Base-by-base conservation (phyloP, 2,888 invertebrate genomes). In the Diabrotica balteata region DNA sequence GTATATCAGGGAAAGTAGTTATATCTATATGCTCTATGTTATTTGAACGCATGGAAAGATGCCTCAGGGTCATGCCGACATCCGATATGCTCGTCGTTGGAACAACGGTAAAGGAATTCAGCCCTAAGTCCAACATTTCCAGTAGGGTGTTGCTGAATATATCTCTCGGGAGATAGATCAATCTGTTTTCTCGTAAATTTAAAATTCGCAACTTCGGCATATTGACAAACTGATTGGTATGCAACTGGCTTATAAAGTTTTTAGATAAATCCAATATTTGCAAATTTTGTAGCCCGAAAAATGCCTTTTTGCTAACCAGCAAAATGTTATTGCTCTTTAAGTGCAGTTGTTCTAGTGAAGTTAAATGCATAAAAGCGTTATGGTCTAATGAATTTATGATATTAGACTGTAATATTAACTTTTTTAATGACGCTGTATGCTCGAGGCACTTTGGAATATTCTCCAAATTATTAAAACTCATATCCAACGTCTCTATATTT, bases 1-100 rank as follows among this genome's bases (percentile, higher is more conserved):
- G 92, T 45, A 92, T 93, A 77, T 92, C 91, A 52, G 93, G 90
- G 80, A 95, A 95, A 85, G 94, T 93, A 70, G 93, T 94, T 75
- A 93, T 92, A 82, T 96, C 95, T 74, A 96, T 86, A 81, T 94
- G 94, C 81, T 95, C 95, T 72, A 96, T 87, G 72, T 88, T 90
- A 82, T 96, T 96, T 73, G 89, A 87, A 0, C 92, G 90, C 80
- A 96, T 86, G 79, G 94, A 92, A 67, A 96, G 87, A 80, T 90
- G 90, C 60, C 94, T 86, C 68, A 95, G 83, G 0, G 94, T 93
- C 77, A 91, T 90, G 6, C 93, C 93, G 32, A 94, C 89, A 81
- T 93, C 93, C 0, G 91, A 88, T 69, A 95, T 87, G 22, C 93
- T 91, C 42, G 90, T 87, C 45, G 91, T 91, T 0, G 95, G 95